Evolutionary conservation across 2,888 invertebrate species (phyloP).

Genomic region (Pseudoips prasinana): DNA sequence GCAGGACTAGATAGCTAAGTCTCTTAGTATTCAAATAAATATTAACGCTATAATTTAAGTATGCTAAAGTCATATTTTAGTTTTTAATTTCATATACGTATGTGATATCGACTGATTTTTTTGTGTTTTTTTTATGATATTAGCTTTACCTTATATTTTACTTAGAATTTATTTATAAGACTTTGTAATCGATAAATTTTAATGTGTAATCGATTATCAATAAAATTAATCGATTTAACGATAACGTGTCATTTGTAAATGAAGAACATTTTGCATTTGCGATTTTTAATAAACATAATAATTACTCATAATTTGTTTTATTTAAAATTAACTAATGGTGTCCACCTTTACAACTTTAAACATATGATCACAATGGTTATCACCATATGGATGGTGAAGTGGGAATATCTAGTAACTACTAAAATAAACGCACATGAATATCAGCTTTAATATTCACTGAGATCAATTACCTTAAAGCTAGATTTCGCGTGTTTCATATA

Average conservation of each 20-base stretch:
- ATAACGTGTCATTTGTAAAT: constrained; percentile 33
- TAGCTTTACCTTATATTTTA: constrained; percentile 27
- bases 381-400: no score
- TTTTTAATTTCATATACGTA: constrained; percentile 4
- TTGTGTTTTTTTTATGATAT: constrained; percentile 20
- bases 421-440: no score
- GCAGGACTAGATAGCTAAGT: no score
- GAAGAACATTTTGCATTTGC: constrained; percentile 38
- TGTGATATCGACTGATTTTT: constrained; percentile 51
- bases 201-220: no score
- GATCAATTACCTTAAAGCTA: no score
- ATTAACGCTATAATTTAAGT: constrained; percentile 10
- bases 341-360: no score
- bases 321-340: no score
- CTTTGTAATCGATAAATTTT: constrained; percentile 5
- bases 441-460: no score
- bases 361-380: no score
- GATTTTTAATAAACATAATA: constrained; percentile 39
- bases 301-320: constrained; percentile 12
- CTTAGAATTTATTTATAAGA: constrained; percentile 23
- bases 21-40: no score
- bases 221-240: neutral
- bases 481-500: no score
- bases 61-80: constrained; percentile 22
- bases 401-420: no score